Base-by-base conservation (phyloP, 2,888 invertebrate species). In the Eulithis testata region DNA sequence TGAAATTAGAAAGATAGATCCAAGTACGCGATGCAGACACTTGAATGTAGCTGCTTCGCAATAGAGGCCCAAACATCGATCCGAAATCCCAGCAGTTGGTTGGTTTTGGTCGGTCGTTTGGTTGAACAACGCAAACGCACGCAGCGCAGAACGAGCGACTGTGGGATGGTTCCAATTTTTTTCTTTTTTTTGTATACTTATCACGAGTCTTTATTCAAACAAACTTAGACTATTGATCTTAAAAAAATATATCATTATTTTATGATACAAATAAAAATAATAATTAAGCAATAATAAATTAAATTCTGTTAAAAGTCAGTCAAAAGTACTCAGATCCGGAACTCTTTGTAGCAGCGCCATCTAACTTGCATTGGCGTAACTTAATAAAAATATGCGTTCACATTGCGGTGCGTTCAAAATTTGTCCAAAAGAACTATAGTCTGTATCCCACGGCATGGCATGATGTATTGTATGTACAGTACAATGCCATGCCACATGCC, bases 21-120 rank as follows among this genome's bases (percentile, higher is more conserved):
- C 95, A 95, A 94, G 95, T 95, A 89, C 94, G 94, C 79, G 94
- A 91, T 82, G 95, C 95, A 86, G 95, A 95, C 89, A 94, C 95
- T 93, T 95, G 95, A 93, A 95, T 91, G 89, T 95, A 90, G 89
- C 94, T 93, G 93, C 94, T 94, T 93, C 92, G 93, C 90, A 94
- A 86, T 90, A 94, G 91, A 91, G 94, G 94, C 90, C 94, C 94
- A 91, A 95, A 95, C 95, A 95, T 95, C 94, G 95, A 95, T 95
- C 94, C 94, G 93, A 94, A 59, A 91, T 93, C 86, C 85, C 76
- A 87, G 81, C 83, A 85, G 77, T 80, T 82, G 27, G 60, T 53
- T 12, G 21, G 51, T 31, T 56, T 66, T 66, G 62, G 59, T 59
- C 82, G 80, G 85, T 89, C 86, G 87, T 12, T 44, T 84, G 81